Percentiles rank a stretch among this genome's conserved stretches.
These are phyloP conservation scores for Sitta europaea DNA, from an alignment of 2,113 vertebrate genomes.

Conservation along the genomic window DNA sequence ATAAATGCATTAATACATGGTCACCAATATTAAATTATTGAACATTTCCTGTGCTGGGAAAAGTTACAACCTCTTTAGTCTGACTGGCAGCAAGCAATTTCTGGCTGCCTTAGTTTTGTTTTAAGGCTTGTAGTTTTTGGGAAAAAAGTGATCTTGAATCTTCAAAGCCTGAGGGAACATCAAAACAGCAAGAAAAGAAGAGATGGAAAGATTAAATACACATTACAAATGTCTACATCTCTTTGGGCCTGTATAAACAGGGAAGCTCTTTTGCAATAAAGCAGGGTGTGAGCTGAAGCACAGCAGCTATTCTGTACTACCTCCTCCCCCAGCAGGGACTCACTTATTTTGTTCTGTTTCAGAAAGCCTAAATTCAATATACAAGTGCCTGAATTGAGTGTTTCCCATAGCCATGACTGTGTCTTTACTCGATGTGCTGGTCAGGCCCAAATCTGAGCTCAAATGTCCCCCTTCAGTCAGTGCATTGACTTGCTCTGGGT, in stretches of 20 bases:
- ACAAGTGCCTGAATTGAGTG: neutral
- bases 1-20: neutral
- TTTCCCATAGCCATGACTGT: neutral
- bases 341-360: neutral
- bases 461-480: neutral
- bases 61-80: neutral
- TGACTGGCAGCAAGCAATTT: neutral
- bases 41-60: neutral
- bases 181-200: neutral
- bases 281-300: neutral
- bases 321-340: neutral
- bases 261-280: neutral
- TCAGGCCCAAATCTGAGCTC: neutral
- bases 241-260: slow-evolving; percentile 37
- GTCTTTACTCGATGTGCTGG: neutral
- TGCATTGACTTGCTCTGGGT: neutral
- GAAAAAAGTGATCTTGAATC: neutral
- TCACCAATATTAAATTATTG: neutral
- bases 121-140: neutral
- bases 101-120: neutral
- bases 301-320: neutral
- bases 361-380: neutral
- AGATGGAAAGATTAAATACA: slow-evolving; percentile 24
- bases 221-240: slow-evolving; percentile 11
- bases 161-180: slow-evolving; percentile 38